These are phyloP conservation scores for Pterois miles DNA, from an alignment of 2,797 vertebrate species.

Conservation along the genomic window DNA sequence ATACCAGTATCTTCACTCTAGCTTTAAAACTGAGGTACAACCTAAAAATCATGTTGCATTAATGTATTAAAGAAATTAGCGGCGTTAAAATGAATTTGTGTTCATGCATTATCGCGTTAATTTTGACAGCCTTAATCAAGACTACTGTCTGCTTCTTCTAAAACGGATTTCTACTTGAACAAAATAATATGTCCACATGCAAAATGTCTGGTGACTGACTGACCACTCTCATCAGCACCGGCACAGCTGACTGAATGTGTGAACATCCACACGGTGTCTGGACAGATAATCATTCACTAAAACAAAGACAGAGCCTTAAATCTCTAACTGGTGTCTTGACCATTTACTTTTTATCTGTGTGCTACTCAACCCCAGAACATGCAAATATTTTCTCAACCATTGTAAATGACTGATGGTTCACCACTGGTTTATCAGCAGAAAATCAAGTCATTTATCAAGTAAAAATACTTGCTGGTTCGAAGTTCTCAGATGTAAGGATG, in stretches of 20 bases:
- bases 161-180: neutral
- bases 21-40: no score
- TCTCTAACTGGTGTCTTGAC: neutral
- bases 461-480: neutral
- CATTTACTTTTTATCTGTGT: neutral
- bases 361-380: neutral
- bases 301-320: neutral
- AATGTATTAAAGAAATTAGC: no score
- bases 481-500: neutral
- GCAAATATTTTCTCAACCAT: neutral
- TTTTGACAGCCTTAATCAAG: no score
- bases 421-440: neutral
- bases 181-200: neutral
- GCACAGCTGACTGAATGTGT: neutral
- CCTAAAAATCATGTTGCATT: no score
- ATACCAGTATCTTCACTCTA: no score
- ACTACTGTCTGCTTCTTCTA: neutral
- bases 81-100: no score
- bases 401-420: neutral
- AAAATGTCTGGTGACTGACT: neutral
- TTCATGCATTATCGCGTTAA: no score
- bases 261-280: constrained; percentile 18
- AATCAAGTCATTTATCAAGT: neutral
- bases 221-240: neutral
- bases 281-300: constrained; percentile 23